Percentiles rank a stretch among this genome's conserved stretches.
These are phyloP conservation scores for Actinernus sp. DNA, from an alignment of 92 coral and sea anemone genomes.

Conservation along the genomic window DNA sequence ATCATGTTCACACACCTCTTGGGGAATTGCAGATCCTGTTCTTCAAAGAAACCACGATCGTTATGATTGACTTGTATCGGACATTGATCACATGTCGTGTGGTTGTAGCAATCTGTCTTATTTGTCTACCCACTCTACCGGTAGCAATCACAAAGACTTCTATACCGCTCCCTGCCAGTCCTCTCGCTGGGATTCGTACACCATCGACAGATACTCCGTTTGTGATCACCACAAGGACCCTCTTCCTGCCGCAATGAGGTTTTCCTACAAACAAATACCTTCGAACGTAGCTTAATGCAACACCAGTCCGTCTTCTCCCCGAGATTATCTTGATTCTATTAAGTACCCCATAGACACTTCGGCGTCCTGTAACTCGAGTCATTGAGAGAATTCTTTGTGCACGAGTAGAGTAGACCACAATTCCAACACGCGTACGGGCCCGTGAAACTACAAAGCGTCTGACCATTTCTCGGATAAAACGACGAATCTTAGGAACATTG, in stretches of 20 bases:
- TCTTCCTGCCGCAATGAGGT: conserved; percentile 81
- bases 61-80: conserved; percentile 3
- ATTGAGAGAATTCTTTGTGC: conserved; percentile 57
- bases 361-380: conserved; percentile 22
- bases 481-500: too few relatives aligned
- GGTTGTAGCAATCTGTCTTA: too few relatives aligned
- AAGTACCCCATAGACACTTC: conserved; percentile 52
- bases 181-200: conserved; percentile 57
- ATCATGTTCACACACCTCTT: background rate
- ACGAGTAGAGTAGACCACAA: conserved; percentile 44
- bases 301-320: conserved; percentile 41
- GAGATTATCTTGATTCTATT: conserved; percentile 33
- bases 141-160: too few relatives aligned
- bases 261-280: conserved; percentile 70
- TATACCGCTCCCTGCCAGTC: too few relatives aligned
- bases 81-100: too few relatives aligned
- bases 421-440: conserved; percentile 60
- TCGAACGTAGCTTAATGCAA: too few relatives aligned
- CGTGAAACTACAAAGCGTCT: too few relatives aligned
- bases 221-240: too few relatives aligned
- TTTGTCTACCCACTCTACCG: too few relatives aligned
- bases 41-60: conserved; percentile 32
- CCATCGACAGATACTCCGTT: conserved; percentile 70
- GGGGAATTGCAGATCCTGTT: conserved; percentile 52
- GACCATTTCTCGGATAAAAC: too few relatives aligned